phyloP scores from a whole-genome alignment of 2,113 vertebrate genomes.

The Seriola quinqueradiata region DNA sequence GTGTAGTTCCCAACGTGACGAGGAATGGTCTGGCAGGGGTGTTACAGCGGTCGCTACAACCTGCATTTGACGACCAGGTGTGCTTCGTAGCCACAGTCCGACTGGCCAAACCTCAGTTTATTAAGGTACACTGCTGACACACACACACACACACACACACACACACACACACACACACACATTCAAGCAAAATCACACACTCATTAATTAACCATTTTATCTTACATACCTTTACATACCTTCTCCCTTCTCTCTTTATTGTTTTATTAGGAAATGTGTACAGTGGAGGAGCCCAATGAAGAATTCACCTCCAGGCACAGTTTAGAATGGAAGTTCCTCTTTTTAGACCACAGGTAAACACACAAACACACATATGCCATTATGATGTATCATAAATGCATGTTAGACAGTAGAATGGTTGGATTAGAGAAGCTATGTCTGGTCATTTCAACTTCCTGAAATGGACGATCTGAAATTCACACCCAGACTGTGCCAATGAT shows the following conservation, averaged over 20 bases:
- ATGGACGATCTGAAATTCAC: neutral
- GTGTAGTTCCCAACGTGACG: conserved; percentile 89
- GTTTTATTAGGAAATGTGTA: conserved; percentile 94
- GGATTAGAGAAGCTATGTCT: neutral
- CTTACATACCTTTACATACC: neutral
- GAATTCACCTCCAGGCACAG: conserved; percentile 99
- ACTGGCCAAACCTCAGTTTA: conserved; percentile 97
- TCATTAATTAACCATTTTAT: neutral
- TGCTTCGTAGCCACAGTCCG: conserved; percentile 98
- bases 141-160: neutral
- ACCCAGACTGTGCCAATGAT: neutral
- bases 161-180: neutral
- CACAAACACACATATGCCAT: neutral
- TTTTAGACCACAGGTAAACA: conserved; percentile 95
- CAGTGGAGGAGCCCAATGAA: conserved; percentile 97
- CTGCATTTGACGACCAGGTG: conserved; percentile 94
- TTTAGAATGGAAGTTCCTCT: conserved; percentile 99
- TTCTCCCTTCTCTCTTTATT: too few relatives aligned
- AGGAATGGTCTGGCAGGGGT: conserved; percentile 96
- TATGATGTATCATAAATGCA: neutral
- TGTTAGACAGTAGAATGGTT: neutral
- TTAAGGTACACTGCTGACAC: conserved; percentile 88
- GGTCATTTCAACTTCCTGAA: neutral
- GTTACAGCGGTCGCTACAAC: conserved; percentile 91
- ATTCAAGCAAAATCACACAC: too few relatives aligned